Conservation (phyloP, 2,113 vertebrate species). For the Hemiprocne comata region DNA sequence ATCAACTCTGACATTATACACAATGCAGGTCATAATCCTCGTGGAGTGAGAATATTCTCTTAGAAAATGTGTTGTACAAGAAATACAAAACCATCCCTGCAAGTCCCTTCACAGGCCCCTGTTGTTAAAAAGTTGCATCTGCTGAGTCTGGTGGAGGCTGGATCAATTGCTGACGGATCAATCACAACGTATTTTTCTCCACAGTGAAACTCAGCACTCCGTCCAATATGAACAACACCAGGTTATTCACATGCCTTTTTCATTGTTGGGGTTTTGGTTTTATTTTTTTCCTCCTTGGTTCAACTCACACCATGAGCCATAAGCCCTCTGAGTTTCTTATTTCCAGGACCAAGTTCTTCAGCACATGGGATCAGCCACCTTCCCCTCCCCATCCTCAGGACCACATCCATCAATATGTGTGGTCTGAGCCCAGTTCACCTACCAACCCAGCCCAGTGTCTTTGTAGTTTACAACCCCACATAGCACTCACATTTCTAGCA, state of each 20-base stretch:
- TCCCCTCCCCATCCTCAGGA: neutral
- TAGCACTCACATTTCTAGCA: too few relatives aligned
- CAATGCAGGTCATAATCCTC: neutral
- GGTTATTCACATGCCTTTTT: neutral
- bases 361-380: fast-evolving
- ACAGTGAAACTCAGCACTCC: neutral
- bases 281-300: too few relatives aligned
- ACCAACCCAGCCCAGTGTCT: neutral
- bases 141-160: neutral
- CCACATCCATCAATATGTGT: neutral
- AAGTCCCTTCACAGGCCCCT: neutral
- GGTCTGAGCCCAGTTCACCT: neutral
- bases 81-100: neutral
- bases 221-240: neutral
- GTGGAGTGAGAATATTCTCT: neutral
- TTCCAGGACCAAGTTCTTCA: neutral
- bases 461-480: neutral
- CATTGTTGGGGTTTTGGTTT: too few relatives aligned
- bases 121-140: neutral
- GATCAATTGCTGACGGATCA: neutral
- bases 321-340: neutral
- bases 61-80: neutral
- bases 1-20: neutral
- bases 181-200: neutral
- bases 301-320: fast-evolving